Evolutionary conservation across 2,888 invertebrate species (phyloP).

Genomic region (Lucinisca nassula): DNA sequence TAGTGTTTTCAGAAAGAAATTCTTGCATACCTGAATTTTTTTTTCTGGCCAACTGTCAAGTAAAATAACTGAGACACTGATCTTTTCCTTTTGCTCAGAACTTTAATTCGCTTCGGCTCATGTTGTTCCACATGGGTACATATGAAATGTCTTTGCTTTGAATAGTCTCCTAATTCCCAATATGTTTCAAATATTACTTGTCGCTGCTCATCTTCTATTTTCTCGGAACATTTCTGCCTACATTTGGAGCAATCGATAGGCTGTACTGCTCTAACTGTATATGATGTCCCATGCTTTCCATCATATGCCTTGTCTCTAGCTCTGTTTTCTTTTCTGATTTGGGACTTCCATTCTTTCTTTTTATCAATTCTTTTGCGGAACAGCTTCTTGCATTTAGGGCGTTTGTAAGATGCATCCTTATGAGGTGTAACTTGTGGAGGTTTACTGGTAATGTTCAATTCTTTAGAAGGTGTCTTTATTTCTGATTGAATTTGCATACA

Average conservation of each 20-base stretch:
- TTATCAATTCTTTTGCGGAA: no score
- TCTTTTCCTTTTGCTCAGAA: neutral
- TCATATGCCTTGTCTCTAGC: neutral
- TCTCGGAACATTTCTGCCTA: conserved; percentile 47
- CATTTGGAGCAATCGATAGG: no score
- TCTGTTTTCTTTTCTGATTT: neutral
- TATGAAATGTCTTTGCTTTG: conserved; percentile 41
- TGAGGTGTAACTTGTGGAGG: neutral
- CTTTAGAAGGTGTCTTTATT: neutral
- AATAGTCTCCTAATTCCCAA: neutral
- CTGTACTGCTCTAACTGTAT: neutral
- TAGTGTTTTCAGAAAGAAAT: neutral
- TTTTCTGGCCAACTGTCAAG: neutral
- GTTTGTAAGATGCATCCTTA: neutral
- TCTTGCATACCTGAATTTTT: neutral
- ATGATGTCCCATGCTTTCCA: neutral
- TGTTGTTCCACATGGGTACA: neutral
- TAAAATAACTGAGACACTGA: neutral
- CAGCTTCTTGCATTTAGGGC: neutral
- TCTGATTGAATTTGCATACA: neutral
- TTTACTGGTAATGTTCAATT: no score
- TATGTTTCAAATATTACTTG: conserved; percentile 1
- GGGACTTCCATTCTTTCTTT: neutral
- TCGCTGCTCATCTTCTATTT: neutral
- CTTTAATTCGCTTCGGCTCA: conserved; percentile 6